phyloP scores from a whole-genome alignment of 1,140 invertebrate genomes.

The Odontomachus brunneus region DNA sequence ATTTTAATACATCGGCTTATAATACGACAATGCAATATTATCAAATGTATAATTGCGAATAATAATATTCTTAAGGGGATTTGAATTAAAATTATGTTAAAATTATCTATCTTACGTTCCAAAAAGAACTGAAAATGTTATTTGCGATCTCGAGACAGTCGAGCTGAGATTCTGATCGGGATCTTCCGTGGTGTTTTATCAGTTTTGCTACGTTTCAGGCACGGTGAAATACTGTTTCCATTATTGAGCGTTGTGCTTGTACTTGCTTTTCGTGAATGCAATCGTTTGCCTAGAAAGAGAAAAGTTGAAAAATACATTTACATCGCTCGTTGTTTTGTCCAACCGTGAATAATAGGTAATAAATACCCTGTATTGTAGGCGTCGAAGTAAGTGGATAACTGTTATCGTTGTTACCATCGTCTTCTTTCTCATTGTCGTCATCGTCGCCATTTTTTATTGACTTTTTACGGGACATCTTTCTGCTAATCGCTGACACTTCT shows the following conservation, averaged over 20 bases:
- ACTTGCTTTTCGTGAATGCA: background rate
- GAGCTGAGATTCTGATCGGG: slow-evolving; percentile 21
- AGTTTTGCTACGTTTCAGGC: slow-evolving; percentile 31
- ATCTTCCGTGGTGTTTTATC: background rate
- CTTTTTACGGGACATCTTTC: background rate
- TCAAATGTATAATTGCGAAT: too few relatives aligned
- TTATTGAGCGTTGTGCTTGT: background rate
- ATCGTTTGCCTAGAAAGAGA: slow-evolving; percentile 26
- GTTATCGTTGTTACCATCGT: background rate
- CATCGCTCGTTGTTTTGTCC: background rate
- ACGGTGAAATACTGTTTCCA: background rate
- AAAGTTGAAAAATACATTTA: background rate
- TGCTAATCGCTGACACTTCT: background rate
- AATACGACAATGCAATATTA: too few relatives aligned
- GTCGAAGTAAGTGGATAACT: background rate
- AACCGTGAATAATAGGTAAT: background rate
- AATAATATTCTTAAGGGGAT: too few relatives aligned
- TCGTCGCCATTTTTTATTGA: background rate
- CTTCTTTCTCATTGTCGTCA: background rate
- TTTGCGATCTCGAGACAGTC: slow-evolving; percentile 34
- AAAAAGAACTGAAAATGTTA: background rate
- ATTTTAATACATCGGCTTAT: too few relatives aligned
- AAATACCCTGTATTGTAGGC: background rate
- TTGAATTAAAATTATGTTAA: too few relatives aligned
- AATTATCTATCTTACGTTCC: too few relatives aligned